These are phyloP conservation scores for Tiliacea aurago DNA, from an alignment of 2,888 invertebrate genomes.

Conservation along the genomic window DNA sequence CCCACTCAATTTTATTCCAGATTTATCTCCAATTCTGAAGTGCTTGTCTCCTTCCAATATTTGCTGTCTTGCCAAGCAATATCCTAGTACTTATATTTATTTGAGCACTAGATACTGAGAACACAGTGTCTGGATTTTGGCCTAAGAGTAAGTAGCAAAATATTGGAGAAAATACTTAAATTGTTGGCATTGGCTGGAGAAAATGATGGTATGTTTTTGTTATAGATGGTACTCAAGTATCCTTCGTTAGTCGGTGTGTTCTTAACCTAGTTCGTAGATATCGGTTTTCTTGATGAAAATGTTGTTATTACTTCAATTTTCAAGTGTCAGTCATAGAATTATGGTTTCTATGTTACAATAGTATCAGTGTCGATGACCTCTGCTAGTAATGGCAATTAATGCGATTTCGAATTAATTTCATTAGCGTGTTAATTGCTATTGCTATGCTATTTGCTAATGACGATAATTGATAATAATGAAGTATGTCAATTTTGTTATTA, in stretches of 20 bases:
- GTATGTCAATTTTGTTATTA: no score
- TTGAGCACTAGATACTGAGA: conserved; percentile 20
- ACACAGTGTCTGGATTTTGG: conserved; percentile 17
- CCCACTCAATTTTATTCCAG: neutral
- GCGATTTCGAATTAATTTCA: no score
- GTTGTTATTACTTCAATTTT: conserved; percentile 1
- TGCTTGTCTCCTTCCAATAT: conserved; percentile 34
- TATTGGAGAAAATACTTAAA: conserved; percentile 12
- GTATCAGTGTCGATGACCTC: neutral
- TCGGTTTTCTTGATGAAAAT: conserved; percentile 8
- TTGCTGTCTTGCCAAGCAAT: conserved; percentile 36
- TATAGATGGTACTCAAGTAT: neutral
- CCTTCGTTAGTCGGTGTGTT: neutral
- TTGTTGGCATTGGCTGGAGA: conserved; percentile 1
- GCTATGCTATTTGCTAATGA: no score
- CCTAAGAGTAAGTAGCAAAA: conserved; percentile 19
- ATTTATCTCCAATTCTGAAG: conserved; percentile 21
- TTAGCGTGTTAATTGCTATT: no score
- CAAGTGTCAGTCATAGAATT: neutral
- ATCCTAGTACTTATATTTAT: conserved; percentile 28
- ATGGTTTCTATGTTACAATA: neutral
- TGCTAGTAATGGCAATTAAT: no score
- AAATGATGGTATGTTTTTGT: conserved; percentile 33
- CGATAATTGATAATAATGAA: no score
- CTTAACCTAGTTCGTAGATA: conserved; percentile 1